Evolutionary conservation across 1,140 invertebrate genomes (phyloP).

Genomic region (Lasaia peninsularis): DNA sequence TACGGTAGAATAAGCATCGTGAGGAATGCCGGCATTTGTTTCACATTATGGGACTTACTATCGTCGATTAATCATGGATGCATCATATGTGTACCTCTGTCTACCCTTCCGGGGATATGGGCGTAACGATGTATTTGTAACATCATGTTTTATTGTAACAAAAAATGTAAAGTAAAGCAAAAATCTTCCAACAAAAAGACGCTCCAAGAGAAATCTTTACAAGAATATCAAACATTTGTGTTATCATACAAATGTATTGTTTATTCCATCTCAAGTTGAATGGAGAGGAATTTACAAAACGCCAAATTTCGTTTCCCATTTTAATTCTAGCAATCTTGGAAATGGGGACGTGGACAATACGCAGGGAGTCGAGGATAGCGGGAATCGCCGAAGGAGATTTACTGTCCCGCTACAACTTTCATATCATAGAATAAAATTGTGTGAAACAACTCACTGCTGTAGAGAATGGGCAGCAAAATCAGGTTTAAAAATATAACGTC

Average conservation of each 20-base stretch:
- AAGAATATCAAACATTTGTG: neutral
- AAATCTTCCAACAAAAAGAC: too few relatives aligned
- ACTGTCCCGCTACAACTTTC: neutral
- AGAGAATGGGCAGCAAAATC: neutral
- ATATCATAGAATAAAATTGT: constrained; percentile 9
- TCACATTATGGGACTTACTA: too few relatives aligned
- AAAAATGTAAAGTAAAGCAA: too few relatives aligned
- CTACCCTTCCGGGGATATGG: too few relatives aligned
- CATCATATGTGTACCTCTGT: too few relatives aligned
- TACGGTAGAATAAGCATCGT: too few relatives aligned
- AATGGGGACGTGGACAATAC: constrained; percentile 3
- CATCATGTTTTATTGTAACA: too few relatives aligned
- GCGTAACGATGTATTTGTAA: too few relatives aligned
- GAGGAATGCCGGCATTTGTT: too few relatives aligned
- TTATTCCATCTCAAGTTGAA: neutral
- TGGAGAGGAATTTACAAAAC: neutral
- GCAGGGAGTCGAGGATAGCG: neutral
- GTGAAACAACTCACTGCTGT: neutral
- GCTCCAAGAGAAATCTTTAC: too few relatives aligned
- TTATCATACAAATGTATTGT: neutral
- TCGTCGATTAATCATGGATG: too few relatives aligned
- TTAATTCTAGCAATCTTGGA: constrained; percentile 5
- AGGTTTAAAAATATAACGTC: too few relatives aligned
- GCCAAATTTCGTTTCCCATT: constrained; percentile 4
- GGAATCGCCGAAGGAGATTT: constrained; percentile 1